Conservation (phyloP, 2,888 invertebrate genomes). For the Macaria liturata region DNA sequence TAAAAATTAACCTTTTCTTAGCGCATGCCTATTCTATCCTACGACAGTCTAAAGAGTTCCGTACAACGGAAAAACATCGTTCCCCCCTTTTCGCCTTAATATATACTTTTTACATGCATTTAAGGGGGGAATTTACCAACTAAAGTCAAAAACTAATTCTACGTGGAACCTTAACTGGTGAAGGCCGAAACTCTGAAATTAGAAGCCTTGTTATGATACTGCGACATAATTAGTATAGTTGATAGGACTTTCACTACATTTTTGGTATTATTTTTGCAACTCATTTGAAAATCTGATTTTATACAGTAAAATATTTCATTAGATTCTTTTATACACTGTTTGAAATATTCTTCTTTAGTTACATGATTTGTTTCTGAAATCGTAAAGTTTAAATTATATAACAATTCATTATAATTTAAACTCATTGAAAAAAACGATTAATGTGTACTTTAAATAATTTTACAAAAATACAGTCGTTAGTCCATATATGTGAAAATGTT, state of each 20-base stretch:
- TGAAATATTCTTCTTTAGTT: too few species aligned
- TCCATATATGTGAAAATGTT: neutral
- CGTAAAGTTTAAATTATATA: too few species aligned
- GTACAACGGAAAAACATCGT: constrained; percentile 79
- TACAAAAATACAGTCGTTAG: neutral
- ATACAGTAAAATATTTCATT: too few species aligned
- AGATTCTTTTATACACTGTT: too few species aligned
- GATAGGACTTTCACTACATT: constrained; percentile 5
- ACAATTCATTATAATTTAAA: too few species aligned
- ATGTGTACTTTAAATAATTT: too few species aligned
- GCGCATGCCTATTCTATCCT: constrained; percentile 74
- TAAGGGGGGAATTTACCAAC: constrained; percentile 63
- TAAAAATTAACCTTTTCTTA: constrained; percentile 58
- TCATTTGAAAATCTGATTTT: too few species aligned
- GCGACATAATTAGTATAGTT: neutral
- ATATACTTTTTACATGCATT: constrained; percentile 67
- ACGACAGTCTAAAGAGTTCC: constrained; percentile 81
- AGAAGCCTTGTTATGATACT: constrained; percentile 9
- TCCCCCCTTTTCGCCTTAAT: constrained; percentile 68
- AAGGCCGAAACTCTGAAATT: constrained; percentile 57
- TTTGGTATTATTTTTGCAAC: neutral
- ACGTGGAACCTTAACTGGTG: constrained; percentile 73
- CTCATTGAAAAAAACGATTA: too few species aligned
- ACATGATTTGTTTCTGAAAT: too few species aligned
- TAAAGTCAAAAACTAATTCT: constrained; percentile 59